Conservation (phyloP, 30 jellyfish, hydroid and myxozoan genomes). For the Aurelia sp. region DNA sequence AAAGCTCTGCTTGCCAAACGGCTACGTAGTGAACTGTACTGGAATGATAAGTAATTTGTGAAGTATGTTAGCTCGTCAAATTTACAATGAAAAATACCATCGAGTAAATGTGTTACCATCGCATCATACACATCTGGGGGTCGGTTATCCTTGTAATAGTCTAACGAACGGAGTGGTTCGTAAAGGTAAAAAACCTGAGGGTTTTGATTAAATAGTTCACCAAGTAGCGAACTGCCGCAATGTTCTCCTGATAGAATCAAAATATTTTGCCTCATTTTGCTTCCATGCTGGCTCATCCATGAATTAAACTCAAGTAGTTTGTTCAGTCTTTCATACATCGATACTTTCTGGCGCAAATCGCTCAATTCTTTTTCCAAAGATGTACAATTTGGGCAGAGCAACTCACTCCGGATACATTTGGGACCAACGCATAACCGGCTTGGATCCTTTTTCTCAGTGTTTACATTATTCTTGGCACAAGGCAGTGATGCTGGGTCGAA, state of each 20-base stretch:
- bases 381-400: constrained; percentile 66
- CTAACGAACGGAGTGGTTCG: constrained; percentile 94
- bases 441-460: constrained; percentile 15
- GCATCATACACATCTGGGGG: constrained; percentile 99
- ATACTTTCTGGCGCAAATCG: constrained; percentile 96
- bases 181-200: constrained; percentile 97
- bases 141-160: constrained; percentile 94
- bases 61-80: constrained; percentile 95
- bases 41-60: constrained; percentile 96
- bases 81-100: constrained; percentile 97
- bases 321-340: constrained; percentile 97
- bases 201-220: constrained; percentile 95
- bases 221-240: constrained; percentile 98
- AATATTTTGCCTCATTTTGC: constrained; percentile 96
- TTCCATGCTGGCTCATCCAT: constrained; percentile 99
- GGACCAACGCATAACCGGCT: constrained; percentile 43
- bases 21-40: constrained; percentile 97
- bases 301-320: constrained; percentile 96
- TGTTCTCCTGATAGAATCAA: constrained; percentile 94
- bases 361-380: constrained; percentile 79
- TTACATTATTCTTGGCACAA: constrained; percentile 28
- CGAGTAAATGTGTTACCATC: constrained; percentile 96
- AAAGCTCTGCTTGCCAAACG: constrained; percentile 98
- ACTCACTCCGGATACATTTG: constrained; percentile 52
- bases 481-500: constrained; percentile 36